Evolutionary conservation across 2,888 invertebrate genomes (phyloP).

Genomic region (Melanchra persicariae): DNA sequence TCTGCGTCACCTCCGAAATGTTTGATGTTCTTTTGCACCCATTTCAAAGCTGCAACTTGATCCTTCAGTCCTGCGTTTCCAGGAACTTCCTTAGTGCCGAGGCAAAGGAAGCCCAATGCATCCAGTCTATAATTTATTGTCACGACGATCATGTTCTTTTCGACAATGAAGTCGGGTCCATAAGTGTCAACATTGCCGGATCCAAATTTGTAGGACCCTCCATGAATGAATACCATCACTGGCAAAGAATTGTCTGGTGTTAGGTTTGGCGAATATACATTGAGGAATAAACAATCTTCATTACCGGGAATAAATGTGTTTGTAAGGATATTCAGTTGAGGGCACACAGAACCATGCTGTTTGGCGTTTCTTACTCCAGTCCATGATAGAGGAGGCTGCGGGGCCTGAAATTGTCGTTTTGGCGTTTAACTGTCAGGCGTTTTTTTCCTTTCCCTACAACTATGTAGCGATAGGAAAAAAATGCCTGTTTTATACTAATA

Average conservation of each 20-base stretch:
- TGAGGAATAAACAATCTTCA: constrained; percentile 46
- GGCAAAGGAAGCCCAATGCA: constrained; percentile 27
- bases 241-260: not conserved
- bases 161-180: constrained; percentile 20
- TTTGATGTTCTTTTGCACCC: constrained; percentile 39
- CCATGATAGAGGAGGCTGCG: constrained; percentile 17
- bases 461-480: too few species aligned
- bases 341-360: constrained; percentile 40
- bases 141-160: constrained; percentile 19
- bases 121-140: constrained; percentile 39
- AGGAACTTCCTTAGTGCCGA: constrained; percentile 26
- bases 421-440: not conserved
- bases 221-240: constrained; percentile 35
- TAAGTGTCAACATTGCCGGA: constrained; percentile 24
- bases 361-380: constrained; percentile 35
- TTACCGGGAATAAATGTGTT: not conserved
- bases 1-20: constrained; percentile 33
- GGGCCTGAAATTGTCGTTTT: constrained; percentile 24
- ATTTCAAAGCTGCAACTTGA: constrained; percentile 34
- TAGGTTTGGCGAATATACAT: constrained; percentile 35
- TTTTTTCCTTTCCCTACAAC: not conserved
- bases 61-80: constrained; percentile 49
- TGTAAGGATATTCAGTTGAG: constrained; percentile 19
- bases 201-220: constrained; percentile 33
- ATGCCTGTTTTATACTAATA: too few species aligned